Conservation (phyloP, 2,888 invertebrate species). For the Cosmia pyralina region DNA sequence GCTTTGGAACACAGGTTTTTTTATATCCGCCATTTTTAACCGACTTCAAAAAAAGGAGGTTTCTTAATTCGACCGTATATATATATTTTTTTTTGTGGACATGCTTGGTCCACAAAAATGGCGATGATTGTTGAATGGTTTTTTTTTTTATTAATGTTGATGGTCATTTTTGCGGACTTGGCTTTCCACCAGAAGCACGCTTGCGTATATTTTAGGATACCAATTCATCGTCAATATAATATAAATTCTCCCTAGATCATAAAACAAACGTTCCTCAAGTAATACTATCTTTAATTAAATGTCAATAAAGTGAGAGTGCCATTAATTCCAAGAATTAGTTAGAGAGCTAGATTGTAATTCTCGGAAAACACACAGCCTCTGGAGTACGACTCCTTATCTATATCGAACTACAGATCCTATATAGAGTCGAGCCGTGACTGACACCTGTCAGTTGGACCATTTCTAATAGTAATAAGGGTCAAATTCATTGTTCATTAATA, state of each 20-base stretch:
- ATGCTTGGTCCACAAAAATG: background rate
- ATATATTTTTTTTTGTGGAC: too few species aligned
- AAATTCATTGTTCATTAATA: too few species aligned
- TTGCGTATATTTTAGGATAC: background rate
- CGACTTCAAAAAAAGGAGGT: too few species aligned
- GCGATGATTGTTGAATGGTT: too few species aligned
- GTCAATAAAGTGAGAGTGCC: background rate
- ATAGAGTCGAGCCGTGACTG: too few species aligned
- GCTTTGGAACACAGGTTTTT: background rate
- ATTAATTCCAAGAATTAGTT: slow-evolving; percentile 3
- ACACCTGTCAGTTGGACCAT: too few species aligned
- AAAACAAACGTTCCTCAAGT: background rate
- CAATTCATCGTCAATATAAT: background rate
- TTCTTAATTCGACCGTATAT: too few species aligned
- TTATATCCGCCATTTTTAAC: background rate
- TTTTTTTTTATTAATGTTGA: too few species aligned
- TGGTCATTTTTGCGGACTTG: background rate
- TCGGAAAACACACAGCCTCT: background rate
- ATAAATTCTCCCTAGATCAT: background rate
- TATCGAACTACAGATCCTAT: background rate
- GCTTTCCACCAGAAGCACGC: background rate
- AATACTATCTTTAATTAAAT: background rate
- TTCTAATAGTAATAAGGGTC: too few species aligned
- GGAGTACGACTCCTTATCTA: background rate
- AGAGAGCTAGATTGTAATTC: background rate